A percentile compares a stretch with the other conserved stretches of the same genome.
Evolutionary conservation across 2,888 invertebrate species (phyloP).

Genomic region (Rambutsinella grinnellia): DNA sequence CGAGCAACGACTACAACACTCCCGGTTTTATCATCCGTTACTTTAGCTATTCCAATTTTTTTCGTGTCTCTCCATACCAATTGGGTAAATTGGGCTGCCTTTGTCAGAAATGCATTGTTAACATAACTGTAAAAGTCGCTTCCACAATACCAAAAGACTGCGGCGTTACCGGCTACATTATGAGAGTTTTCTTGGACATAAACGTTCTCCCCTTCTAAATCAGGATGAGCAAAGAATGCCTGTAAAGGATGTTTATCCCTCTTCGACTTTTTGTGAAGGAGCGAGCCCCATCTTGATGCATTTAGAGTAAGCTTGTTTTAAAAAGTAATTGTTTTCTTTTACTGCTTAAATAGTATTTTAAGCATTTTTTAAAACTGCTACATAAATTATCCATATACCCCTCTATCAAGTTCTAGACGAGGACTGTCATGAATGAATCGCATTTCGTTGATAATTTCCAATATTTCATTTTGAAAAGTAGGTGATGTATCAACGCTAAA

Average conservation of each 20-base stretch:
- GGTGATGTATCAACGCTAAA: too few relatives aligned
- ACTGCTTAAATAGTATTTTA: neutral
- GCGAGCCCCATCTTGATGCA: neutral
- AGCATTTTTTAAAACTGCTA: neutral
- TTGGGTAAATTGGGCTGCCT: constrained; percentile 43
- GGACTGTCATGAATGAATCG: constrained; percentile 16
- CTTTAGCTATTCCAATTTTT: constrained; percentile 27
- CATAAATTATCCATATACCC: too few relatives aligned
- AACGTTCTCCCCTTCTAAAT: constrained; percentile 2
- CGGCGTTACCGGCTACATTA: neutral
- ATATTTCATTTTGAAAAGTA: too few relatives aligned
- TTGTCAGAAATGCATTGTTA: neutral
- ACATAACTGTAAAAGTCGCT: constrained; percentile 10
- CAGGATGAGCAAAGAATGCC: neutral
- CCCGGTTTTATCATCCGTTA: neutral
- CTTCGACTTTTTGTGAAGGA: neutral
- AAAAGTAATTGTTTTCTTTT: neutral
- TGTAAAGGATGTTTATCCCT: neutral
- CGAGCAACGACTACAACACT: constrained; percentile 20
- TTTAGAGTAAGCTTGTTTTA: neutral
- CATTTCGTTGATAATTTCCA: neutral
- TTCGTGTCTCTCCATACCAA: constrained; percentile 40
- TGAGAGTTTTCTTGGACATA: neutral
- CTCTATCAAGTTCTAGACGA: constrained; percentile 4
- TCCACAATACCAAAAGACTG: constrained; percentile 23